These are phyloP conservation scores for Mystacides longicornis DNA, from an alignment of 2,888 invertebrate genomes.

Conservation along the genomic window DNA sequence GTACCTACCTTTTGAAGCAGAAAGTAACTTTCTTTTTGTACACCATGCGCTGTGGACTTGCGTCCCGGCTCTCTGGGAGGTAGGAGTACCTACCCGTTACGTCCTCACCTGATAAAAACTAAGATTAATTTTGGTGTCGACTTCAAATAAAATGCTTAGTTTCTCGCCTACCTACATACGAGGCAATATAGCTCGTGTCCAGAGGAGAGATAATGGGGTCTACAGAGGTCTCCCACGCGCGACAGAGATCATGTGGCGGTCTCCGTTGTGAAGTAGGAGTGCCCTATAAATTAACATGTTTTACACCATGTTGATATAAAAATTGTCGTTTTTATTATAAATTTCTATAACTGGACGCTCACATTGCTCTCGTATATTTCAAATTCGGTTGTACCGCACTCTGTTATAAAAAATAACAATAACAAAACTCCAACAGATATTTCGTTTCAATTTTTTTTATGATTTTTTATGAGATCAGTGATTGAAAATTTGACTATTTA, in stretches of 20 bases:
- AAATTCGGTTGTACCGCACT: too few species aligned
- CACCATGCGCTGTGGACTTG: too few species aligned
- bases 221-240: too few species aligned
- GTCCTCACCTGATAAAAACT: not conserved
- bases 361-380: too few species aligned
- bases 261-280: not conserved
- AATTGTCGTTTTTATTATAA: conserved; percentile 1
- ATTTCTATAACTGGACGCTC: not conserved
- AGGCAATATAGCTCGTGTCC: not conserved
- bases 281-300: not conserved
- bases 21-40: too few species aligned
- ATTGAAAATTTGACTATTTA: too few species aligned
- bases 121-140: not conserved
- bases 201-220: too few species aligned
- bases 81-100: not conserved
- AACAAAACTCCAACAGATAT: too few species aligned
- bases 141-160: not conserved
- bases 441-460: too few species aligned
- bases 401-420: too few species aligned
- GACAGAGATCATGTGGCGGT: not conserved
- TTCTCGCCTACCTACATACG: not conserved
- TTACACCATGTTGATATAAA: conserved; percentile 2
- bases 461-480: too few species aligned
- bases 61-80: not conserved
- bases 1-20: too few species aligned